Percentiles rank a stretch among this genome's conserved stretches.
Conservation (phyloP, 1,140 invertebrate genomes). For the Cotesia vestalis region DNA sequence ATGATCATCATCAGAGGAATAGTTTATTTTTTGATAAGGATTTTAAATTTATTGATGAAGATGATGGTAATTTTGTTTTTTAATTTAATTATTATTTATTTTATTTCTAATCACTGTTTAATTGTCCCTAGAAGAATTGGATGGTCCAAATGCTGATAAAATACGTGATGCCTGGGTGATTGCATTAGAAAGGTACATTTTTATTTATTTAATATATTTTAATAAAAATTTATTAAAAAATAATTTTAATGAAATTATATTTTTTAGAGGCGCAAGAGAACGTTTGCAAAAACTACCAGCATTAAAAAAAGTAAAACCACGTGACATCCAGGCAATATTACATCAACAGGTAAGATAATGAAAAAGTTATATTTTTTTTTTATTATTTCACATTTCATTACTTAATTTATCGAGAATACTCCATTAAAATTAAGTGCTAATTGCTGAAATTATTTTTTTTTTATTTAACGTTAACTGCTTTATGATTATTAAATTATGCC, state of each 20-base stretch:
- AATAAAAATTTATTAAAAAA: too few relatives aligned
- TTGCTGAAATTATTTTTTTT: too few relatives aligned
- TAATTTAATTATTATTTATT: conserved; percentile 12
- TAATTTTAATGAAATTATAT: too few relatives aligned
- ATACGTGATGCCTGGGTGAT: conserved; percentile 97
- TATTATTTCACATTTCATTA: not conserved
- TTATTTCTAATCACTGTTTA: conserved; percentile 39
- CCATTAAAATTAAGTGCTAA: not conserved
- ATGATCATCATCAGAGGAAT: not conserved
- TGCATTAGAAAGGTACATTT: conserved; percentile 84
- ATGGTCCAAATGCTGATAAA: conserved; percentile 77
- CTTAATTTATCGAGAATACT: conserved; percentile 5
- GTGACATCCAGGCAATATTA: conserved; percentile 91
- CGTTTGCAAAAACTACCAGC: conserved; percentile 89
- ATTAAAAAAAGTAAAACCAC: conserved; percentile 89
- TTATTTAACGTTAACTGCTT: too few relatives aligned
- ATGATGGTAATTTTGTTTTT: conserved; percentile 42
- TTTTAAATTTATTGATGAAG: conserved; percentile 62
- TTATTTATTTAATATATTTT: not conserved
- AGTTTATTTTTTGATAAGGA: conserved; percentile 56
- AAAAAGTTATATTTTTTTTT: conserved; percentile 1
- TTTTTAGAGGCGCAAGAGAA: conserved; percentile 76
- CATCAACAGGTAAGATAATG: conserved; percentile 79
- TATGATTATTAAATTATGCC: too few relatives aligned
- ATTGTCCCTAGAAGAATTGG: conserved; percentile 79